Conservation (phyloP, 2,797 vertebrate genomes). For the Clarias platycephalus region DNA sequence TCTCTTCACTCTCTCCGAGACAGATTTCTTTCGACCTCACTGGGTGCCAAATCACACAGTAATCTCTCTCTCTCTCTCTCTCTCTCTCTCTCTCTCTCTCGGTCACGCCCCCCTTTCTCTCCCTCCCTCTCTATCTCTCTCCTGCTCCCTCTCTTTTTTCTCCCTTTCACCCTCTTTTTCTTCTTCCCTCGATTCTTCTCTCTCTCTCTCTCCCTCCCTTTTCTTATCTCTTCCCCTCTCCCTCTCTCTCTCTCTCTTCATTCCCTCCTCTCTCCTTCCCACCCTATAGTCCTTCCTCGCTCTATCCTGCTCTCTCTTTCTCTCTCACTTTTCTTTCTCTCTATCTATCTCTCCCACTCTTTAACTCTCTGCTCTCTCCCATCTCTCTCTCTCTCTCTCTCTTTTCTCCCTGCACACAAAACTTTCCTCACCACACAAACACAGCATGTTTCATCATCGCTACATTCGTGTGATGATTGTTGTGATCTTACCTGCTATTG, state of each 20-base stretch:
- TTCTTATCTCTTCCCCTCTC: neutral
- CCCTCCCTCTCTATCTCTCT: neutral
- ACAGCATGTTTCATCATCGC: neutral
- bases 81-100: neutral
- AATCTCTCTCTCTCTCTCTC: constrained; percentile 52
- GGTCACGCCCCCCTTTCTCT: neutral
- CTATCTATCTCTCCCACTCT: too few species aligned
- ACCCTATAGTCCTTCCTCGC: neutral
- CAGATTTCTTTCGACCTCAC: constrained; percentile 70
- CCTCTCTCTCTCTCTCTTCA: too few species aligned
- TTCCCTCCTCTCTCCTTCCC: too few species aligned
- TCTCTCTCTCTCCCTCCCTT: neutral
- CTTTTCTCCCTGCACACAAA: constrained; percentile 36
- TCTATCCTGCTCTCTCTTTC: neutral
- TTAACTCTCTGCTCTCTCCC: neutral
- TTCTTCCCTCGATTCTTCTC: too few species aligned
- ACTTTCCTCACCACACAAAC: constrained; percentile 41
- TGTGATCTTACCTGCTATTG: constrained; percentile 67
- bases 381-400: constrained; percentile 47
- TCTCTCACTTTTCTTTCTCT: neutral
- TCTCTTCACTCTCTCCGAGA: constrained; percentile 67
- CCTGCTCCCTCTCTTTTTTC: too few species aligned
- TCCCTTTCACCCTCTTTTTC: too few species aligned
- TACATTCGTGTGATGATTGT: constrained; percentile 13
- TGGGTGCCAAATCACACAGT: constrained; percentile 74